Evolutionary conservation across 2,888 invertebrate species (phyloP).

Genomic region (Dilophus febrilis): DNA sequence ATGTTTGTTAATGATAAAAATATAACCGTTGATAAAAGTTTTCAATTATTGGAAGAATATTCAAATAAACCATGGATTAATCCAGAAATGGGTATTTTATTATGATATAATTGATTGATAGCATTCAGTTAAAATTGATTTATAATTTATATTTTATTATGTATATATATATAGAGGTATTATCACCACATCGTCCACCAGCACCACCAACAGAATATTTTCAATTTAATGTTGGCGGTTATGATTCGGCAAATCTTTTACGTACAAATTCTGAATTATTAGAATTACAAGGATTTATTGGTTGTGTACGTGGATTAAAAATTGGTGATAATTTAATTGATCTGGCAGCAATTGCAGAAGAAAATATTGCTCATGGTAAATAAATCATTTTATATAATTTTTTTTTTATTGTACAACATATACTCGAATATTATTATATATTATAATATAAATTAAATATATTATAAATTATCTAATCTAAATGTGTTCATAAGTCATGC

Average conservation of each 20-base stretch:
- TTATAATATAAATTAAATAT: too few relatives aligned
- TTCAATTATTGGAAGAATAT: slow-evolving; percentile 53
- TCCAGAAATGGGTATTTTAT: slow-evolving; percentile 48
- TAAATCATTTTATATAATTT: too few relatives aligned
- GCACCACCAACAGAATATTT: slow-evolving; percentile 81
- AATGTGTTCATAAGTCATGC: too few relatives aligned
- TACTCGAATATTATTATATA: too few relatives aligned
- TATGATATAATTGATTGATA: too few relatives aligned
- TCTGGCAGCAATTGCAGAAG: slow-evolving; percentile 50
- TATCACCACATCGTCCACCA: slow-evolving; percentile 75
- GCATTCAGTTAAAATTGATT: background rate
- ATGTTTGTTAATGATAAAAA: slow-evolving; percentile 69
- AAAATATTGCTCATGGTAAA: slow-evolving; percentile 51
- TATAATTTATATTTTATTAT: slow-evolving; percentile 13
- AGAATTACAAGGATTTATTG: slow-evolving; percentile 57
- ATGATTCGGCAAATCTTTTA: slow-evolving; percentile 54
- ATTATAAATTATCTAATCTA: too few relatives aligned
- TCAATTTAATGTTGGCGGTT: slow-evolving; percentile 74
- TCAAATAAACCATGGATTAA: slow-evolving; percentile 77
- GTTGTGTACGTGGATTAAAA: slow-evolving; percentile 74
- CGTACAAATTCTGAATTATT: slow-evolving; percentile 35
- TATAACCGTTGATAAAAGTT: slow-evolving; percentile 48
- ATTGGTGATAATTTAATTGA: slow-evolving; percentile 68
- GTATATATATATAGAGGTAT: slow-evolving; percentile 47
- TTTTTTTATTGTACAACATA: too few relatives aligned